Base-by-base conservation (phyloP, 2,113 vertebrate species). In the Rostratula benghalensis region DNA sequence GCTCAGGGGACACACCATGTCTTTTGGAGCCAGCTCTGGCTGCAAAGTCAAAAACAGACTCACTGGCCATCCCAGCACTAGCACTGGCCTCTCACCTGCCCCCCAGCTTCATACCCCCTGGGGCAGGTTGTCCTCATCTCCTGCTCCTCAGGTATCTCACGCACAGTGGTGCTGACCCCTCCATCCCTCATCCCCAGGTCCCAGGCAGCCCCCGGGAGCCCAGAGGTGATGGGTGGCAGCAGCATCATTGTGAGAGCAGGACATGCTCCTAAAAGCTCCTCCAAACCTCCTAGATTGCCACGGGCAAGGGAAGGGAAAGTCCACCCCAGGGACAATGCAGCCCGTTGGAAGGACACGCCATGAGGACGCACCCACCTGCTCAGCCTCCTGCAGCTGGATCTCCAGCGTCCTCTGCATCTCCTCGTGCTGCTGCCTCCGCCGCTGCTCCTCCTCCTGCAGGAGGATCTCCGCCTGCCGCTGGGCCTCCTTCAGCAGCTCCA, bases 401-500 rank as follows among this genome's bases (percentile, higher is more conserved):
- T 99, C 98, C 77, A 99, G 97, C 10, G 98, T 97, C 69, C 90
- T 98, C 96, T 99, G 99, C 95, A 99, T 98, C 97, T 99, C 98
- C 28, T 98, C 98, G 0, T 99, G 99, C 97, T 99, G 99, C 93
- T 98, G 98, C 46, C 98, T 98, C 76, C 99, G 98, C 95, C 98
- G 98, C 95, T 98, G 97, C 95, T 99, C 99, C 91, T 99, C 99
- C 94, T 99, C 98, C 76, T 98, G 98, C 92, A 99, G 96, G 37
- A 99, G 98, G 4, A 97, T 97, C 97, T 99, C 98, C 0, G 99
- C 98, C 97, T 99, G 98, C 61, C 98, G 97, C 94, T 99, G 99
- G 7, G 99, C 99, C 97, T 99, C 99, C 97, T 99, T 99, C 85
- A 99, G 98, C 90, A 99, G 98, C 92, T 99, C 98, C 96, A 99